Conservation (phyloP, 2,113 vertebrate species). For the Cygnus buccinator region DNA sequence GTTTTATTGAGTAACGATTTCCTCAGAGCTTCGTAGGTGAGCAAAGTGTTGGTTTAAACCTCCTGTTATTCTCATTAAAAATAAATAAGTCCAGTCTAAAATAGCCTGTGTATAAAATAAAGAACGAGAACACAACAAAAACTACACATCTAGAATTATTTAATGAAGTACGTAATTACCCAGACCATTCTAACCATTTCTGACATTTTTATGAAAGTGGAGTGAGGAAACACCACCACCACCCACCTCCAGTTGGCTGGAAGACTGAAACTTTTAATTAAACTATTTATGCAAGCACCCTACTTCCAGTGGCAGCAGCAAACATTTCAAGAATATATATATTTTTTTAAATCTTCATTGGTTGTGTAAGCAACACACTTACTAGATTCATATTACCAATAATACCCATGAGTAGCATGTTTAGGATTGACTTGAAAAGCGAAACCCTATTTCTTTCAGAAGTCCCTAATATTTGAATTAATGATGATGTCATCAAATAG, state of each 20-base stretch:
- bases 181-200: neutral
- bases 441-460: neutral
- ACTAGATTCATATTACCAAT: neutral
- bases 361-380: neutral
- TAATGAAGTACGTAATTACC: neutral
- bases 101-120: neutral
- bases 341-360: neutral
- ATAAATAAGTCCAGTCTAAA: neutral
- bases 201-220: neutral
- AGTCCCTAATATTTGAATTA: neutral
- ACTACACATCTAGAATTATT: accelerated
- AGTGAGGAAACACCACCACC: neutral
- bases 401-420: neutral
- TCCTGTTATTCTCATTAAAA: neutral
- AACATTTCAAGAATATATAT: neutral
- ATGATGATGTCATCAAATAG: too few relatives aligned
- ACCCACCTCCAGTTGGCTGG: neutral
- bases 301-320: neutral
- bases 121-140: neutral
- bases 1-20: neutral
- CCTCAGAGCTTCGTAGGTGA: neutral
- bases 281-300: neutral
- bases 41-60: neutral
- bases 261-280: neutral
- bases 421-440: neutral